Conservation (phyloP, 53 echinoderm and acorn worm species). For the Paracentrotus lividus region DNA sequence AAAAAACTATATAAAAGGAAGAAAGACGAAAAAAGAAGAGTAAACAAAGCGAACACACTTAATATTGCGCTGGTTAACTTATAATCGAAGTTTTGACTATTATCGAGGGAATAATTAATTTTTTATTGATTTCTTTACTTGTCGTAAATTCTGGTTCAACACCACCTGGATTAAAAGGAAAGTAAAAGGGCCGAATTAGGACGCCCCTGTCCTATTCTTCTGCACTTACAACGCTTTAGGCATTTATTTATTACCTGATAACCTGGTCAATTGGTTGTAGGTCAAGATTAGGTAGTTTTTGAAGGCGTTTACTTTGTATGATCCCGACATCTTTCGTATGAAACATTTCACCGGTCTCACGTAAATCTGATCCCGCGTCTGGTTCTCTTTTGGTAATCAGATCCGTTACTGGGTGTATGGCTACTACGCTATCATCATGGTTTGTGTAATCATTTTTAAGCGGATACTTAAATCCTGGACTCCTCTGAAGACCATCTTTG, state of each 20-base stretch:
- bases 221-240: too few relatives aligned
- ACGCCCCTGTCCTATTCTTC: too few relatives aligned
- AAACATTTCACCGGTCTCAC: background rate
- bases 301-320: background rate
- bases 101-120: too few relatives aligned
- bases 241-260: background rate
- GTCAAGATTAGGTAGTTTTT: conserved; percentile 31
- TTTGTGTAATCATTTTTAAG: background rate
- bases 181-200: too few relatives aligned
- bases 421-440: background rate
- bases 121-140: too few relatives aligned
- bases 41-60: background rate
- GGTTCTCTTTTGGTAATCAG: background rate
- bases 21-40: too few relatives aligned
- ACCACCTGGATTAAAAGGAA: too few relatives aligned
- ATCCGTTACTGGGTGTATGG: conserved; percentile 7
- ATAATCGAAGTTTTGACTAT: too few relatives aligned
- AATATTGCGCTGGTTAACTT: background rate
- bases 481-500: background rate
- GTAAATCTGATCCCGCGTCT: background rate
- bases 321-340: background rate
- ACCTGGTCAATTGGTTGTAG: conserved; percentile 27
- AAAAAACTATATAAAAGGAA: too few relatives aligned
- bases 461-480: too few relatives aligned
- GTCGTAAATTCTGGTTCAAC: too few relatives aligned